Base-by-base conservation (phyloP, 2,113 vertebrate species). In the Parotia lawesii region DNA sequence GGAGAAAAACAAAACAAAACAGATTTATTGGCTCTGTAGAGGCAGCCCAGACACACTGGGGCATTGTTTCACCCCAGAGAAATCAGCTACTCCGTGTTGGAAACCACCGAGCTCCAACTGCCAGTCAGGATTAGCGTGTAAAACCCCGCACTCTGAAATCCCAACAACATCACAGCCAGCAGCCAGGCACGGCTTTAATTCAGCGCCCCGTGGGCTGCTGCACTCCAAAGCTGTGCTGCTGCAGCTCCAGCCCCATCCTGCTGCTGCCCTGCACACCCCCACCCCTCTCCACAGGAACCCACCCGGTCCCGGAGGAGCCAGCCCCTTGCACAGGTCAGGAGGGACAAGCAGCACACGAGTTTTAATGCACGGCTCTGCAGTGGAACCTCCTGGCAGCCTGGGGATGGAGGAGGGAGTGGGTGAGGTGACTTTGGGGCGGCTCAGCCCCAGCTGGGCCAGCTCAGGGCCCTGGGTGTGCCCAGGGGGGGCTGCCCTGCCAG, bases 41-140 rank as follows among this genome's bases (percentile, higher is more conserved):
- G 94, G 85, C 95, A 97, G 86, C 87, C 85, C 22, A 80, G 95
- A 96, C 88, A 96, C 75, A 96, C 94, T 95, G 86, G 86, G 33
- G 84, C 89, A 95, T 96, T 97, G 96, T 96, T 95, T 42, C 77
- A 58, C 72, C 6, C 8, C 33, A 45, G 81, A 94, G 66, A 85
- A 94, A 96, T 93, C 91, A 81, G 93, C 94, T 81, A 77, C 87
- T 97, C 94, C 33, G 4, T 22, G 95, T 47, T 96, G 92, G 94
- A 96, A 94, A 94, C 79, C 91, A 94, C 51, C 91, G 78, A 91
- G 76, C 89, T 85, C 91, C 79, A 92, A 93, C 57, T 94, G 96
- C 58, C 96, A 97, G 73, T 97, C 96, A 97, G 96, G 96, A 96
- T 96, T 97, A 96, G 77, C 53, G 69, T 6, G 61, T 56, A 78